phyloP scores from a whole-genome alignment of 2,113 vertebrate genomes.

The Mustela nigripes region DNA sequence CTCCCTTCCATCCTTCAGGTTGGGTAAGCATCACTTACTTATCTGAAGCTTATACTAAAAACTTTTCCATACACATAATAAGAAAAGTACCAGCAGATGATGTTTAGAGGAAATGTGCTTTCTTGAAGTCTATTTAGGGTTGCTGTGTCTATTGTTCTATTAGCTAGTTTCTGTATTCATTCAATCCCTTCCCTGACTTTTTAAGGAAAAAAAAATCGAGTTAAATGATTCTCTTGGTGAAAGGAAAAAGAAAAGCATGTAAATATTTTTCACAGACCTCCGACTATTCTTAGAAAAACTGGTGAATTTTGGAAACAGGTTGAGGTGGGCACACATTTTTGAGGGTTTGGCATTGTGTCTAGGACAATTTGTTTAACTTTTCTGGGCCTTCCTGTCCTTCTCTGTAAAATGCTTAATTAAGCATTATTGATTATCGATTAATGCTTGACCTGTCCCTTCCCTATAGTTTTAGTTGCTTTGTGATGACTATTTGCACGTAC shows the following conservation, averaged over 20 bases:
- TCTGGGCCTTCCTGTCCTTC: too few species aligned
- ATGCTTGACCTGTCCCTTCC: background rate
- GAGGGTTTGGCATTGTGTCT: background rate
- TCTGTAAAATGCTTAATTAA: too few species aligned
- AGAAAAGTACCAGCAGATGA: background rate
- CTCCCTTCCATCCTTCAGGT: background rate
- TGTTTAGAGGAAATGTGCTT: background rate
- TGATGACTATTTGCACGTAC: background rate
- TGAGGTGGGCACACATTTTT: background rate
- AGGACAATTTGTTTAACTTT: too few species aligned
- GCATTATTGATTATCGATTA: background rate
- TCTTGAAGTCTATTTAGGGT: background rate
- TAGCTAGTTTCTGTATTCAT: background rate
- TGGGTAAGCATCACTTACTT: conserved; percentile 57
- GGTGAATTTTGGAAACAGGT: background rate
- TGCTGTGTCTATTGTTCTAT: background rate
- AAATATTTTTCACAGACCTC: background rate
- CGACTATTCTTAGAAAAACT: background rate
- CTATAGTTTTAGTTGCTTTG: background rate
- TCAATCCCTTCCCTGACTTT: background rate
- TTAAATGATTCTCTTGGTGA: background rate
- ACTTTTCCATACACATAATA: background rate
- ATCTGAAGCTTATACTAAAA: background rate
- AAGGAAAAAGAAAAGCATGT: background rate
- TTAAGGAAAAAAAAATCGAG: background rate